Evolutionary conservation across 1,140 invertebrate species (phyloP).

Genomic region (Parapsyche elsis): DNA sequence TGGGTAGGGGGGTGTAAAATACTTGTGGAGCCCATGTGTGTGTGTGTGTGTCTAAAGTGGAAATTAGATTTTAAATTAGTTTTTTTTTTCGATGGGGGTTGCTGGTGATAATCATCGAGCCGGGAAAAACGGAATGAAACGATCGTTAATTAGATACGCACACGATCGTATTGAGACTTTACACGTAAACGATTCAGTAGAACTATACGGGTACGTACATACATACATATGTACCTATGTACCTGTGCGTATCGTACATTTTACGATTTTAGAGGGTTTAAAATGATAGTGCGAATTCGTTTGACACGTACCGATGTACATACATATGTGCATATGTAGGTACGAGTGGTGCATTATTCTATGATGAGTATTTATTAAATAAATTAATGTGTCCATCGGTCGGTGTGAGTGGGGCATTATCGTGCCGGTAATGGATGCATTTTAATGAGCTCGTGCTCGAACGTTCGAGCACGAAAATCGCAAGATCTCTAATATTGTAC

Average conservation of each 20-base stretch:
- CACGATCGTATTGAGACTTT: constrained; percentile 6
- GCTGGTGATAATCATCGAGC: constrained; percentile 22
- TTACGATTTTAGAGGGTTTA: too few species aligned
- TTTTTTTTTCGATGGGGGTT: constrained; percentile 27
- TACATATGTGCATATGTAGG: too few species aligned
- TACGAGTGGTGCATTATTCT: too few species aligned
- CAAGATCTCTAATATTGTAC: not conserved
- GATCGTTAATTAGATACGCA: constrained; percentile 37
- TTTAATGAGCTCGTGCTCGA: not conserved
- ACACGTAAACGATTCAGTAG: not conserved
- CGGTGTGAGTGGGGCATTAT: not conserved
- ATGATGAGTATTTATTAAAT: too few species aligned
- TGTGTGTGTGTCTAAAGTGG: constrained; percentile 19
- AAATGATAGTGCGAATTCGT: too few species aligned
- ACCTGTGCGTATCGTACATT: too few species aligned
- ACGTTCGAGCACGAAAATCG: constrained; percentile 4
- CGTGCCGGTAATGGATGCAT: not conserved
- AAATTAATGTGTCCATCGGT: too few species aligned
- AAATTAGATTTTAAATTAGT: constrained; percentile 47
- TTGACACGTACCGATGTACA: too few species aligned
- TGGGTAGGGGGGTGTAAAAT: not conserved
- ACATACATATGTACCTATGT: too few species aligned
- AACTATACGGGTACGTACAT: too few species aligned
- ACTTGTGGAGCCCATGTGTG: not conserved
- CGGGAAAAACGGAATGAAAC: constrained; percentile 38